Evolutionary conservation across 2,888 invertebrate species (phyloP), one percentile per base, ranked within the genome.

Genomic region (Monopis laevigella): DNA sequence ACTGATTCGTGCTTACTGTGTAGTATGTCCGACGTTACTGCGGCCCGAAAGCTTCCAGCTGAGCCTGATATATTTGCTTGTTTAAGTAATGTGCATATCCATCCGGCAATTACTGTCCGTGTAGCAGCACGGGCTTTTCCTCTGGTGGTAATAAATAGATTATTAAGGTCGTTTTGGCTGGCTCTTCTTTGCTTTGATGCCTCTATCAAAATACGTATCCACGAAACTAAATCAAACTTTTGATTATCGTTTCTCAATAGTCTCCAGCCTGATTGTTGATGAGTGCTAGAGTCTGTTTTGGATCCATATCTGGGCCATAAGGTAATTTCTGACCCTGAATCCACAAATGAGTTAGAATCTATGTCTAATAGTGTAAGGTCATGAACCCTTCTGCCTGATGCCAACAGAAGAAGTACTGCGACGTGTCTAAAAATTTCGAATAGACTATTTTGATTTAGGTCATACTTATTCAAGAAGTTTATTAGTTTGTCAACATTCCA

Each of bases 331-430:
- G 6, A 7, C 6, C 8, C 24, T 24, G 24, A 7, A 7, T 7
- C 8, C 8, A 7, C 43, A 26, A 41, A 42, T 10, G 16, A 19
- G 10, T 38, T 29, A 7, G 26, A 1, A 18, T 12, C 2, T 10
- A 44, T 8, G 5, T 17, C 8, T 30, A 43, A 21, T 6, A 40
- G 27, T n/a, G 47, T 46, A 3, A 48, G 41, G 11, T 47, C 46
- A 11, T 48, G 48, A 2, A 47, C 30, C 5, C 48, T 29, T 39
- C 45, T 38, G 3, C 48, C 48, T 14, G 48, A 45, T 1, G 42
- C 41, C 17, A 48, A 17, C 3, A 48, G 26, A 21, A 49, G 28
- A 5, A 49, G 19, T 2, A 36, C 11, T 7, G 45, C 45, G 12
- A 14, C 10, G n/a, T n/a, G 10, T 32, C 12, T 32, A 10, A 10